These are phyloP conservation scores for Morinoia aosen DNA, from an alignment of 2,888 invertebrate genomes.

Conservation along the genomic window DNA sequence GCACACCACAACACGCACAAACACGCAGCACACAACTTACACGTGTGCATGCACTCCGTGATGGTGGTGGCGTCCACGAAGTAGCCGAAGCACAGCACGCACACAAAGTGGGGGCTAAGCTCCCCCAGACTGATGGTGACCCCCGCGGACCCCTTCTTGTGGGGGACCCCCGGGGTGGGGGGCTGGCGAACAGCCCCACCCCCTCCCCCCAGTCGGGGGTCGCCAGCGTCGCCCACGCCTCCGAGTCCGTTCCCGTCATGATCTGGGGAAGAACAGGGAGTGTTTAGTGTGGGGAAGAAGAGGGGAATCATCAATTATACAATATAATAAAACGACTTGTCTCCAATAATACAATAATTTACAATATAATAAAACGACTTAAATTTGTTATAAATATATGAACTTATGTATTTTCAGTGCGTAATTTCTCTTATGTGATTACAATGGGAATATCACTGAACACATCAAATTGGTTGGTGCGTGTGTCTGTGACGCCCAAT, in stretches of 20 bases:
- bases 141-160: constrained; percentile 37
- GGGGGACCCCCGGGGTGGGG: background rate
- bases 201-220: background rate
- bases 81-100: constrained; percentile 92
- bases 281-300: no score
- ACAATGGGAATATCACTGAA: no score
- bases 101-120: constrained; percentile 90
- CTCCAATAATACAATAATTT: no score
- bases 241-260: background rate
- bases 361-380: no score
- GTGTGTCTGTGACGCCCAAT: no score
- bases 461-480: no score
- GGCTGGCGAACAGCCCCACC: background rate
- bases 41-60: constrained; percentile 96
- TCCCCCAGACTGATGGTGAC: constrained; percentile 70
- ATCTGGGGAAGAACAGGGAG: no score
- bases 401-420: no score
- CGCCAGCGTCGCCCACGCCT: background rate
- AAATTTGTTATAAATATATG: no score
- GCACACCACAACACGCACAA: background rate
- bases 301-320: no score
- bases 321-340: no score
- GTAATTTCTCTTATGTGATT: no score
- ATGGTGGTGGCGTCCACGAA: constrained; percentile 96
- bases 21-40: background rate